phyloP scores from a whole-genome alignment of 2,113 vertebrate species.

The Centropus unirufus region DNA sequence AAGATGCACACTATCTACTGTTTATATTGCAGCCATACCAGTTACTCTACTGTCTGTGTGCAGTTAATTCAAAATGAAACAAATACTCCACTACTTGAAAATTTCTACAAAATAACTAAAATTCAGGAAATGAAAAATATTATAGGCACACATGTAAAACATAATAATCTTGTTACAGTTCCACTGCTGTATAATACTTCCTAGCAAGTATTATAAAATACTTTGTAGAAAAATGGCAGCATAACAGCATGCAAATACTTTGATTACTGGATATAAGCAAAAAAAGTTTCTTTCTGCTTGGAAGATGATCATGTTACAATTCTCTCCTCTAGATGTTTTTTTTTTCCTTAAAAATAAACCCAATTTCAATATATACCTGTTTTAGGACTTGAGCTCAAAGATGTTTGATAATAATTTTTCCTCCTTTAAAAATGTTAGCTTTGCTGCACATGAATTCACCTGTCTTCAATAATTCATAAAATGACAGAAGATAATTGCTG shows the following conservation, averaged over 20 bases:
- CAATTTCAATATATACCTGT: background rate
- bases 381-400: background rate
- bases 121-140: background rate
- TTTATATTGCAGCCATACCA: background rate
- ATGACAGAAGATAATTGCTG: background rate
- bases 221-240: background rate
- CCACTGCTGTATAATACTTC: no score
- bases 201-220: background rate
- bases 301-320: background rate
- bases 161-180: background rate
- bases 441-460: background rate
- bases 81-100: background rate
- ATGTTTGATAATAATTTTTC: background rate
- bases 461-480: background rate
- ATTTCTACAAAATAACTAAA: background rate
- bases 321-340: background rate
- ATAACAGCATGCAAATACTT: background rate
- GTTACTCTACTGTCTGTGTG: background rate
- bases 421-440: background rate
- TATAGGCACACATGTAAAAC: background rate
- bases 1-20: background rate
- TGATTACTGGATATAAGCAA: background rate
- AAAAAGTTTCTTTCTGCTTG: background rate
- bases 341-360: background rate
- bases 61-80: background rate